These are phyloP conservation scores for Borostomias antarcticus DNA, from an alignment of 2,797 vertebrate species.

Conservation along the genomic window DNA sequence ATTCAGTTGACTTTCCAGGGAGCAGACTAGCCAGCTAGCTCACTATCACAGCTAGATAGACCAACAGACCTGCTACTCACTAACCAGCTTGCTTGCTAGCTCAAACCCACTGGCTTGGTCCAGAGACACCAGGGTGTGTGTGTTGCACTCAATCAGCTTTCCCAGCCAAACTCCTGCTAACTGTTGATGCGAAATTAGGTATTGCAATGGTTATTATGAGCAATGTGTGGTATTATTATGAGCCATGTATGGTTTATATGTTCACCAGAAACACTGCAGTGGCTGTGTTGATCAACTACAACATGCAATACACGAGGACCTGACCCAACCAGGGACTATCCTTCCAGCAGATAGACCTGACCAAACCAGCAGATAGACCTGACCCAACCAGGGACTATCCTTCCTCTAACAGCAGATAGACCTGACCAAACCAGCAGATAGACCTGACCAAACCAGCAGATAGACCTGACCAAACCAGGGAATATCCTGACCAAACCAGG, in stretches of 20 bases:
- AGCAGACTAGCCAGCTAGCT: no score
- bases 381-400: no score
- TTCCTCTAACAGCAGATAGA: no score
- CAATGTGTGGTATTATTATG: no score
- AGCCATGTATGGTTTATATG: not conserved
- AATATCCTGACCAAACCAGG: no score
- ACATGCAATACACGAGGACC: slow-evolving; percentile 64
- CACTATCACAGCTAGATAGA: not conserved
- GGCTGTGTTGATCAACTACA: slow-evolving; percentile 10
- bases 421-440: no score
- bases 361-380: no score
- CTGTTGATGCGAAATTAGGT: not conserved
- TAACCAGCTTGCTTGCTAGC: not conserved
- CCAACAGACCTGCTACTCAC: not conserved
- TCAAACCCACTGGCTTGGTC: not conserved
- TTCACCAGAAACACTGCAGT: slow-evolving; percentile 7
- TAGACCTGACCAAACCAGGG: no score
- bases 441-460: no score
- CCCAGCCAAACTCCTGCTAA: not conserved
- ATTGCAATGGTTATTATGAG: not conserved
- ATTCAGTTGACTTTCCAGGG: not conserved
- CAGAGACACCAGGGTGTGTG: not conserved
- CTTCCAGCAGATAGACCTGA: no score
- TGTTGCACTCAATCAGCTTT: not conserved
- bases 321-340: slow-evolving; percentile 43